These are phyloP conservation scores for Clamator glandarius DNA, from an alignment of 2,797 vertebrate species.

Conservation along the genomic window DNA sequence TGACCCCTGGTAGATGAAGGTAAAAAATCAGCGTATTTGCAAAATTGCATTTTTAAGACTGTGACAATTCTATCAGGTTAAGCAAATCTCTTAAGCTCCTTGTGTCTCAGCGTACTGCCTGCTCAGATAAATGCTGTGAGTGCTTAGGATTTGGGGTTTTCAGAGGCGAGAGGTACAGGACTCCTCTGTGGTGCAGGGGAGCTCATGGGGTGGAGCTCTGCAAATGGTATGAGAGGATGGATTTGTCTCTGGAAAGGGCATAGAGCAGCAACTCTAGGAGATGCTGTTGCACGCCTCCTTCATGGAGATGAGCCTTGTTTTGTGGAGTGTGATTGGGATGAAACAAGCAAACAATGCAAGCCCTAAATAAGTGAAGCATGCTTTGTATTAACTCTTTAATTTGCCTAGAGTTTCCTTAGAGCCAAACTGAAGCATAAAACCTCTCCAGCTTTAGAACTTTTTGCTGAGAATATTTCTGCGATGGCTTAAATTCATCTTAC, in stretches of 20 bases:
- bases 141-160: background rate
- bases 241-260: background rate
- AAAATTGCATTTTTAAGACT: background rate
- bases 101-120: background rate
- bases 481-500: background rate
- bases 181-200: background rate
- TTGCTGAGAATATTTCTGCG: background rate
- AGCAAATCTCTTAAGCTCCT: background rate
- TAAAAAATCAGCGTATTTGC: background rate
- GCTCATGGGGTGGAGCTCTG: background rate
- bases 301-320: background rate
- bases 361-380: background rate
- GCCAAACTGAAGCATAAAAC: background rate
- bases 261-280: background rate
- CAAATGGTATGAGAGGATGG: background rate
- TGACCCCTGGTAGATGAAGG: background rate
- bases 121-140: accelerated
- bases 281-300: background rate
- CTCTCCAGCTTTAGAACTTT: background rate
- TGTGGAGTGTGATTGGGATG: background rate
- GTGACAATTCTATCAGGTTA: background rate
- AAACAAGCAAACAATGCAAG: background rate
- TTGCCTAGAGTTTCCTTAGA: background rate
- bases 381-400: background rate
- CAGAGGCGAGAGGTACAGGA: background rate